Evolutionary conservation across 2,113 vertebrate genomes (phyloP).

Genomic region (Eonycteris spelaea): DNA sequence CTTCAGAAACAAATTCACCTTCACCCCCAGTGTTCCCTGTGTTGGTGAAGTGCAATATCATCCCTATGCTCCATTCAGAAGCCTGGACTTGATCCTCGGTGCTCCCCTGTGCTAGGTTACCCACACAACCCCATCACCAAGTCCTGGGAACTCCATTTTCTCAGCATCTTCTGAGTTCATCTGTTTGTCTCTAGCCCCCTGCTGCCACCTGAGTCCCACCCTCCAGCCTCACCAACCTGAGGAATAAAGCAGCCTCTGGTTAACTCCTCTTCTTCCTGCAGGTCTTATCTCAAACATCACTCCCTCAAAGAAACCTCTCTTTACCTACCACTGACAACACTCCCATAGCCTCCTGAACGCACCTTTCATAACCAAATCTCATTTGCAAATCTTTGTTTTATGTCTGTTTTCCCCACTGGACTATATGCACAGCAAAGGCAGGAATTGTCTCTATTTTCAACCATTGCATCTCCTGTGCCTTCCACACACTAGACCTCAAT

Average conservation of each 20-base stretch:
- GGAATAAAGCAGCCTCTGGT: neutral
- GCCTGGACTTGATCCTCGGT: neutral
- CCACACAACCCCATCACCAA: neutral
- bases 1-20: neutral
- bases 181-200: neutral
- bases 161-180: neutral
- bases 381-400: neutral
- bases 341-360: neutral
- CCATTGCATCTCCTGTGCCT: neutral
- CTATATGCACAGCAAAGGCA: neutral
- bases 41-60: neutral
- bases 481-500: neutral
- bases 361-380: neutral
- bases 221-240: neutral
- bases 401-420: neutral
- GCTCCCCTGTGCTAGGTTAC: neutral
- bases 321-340: neutral
- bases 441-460: neutral
- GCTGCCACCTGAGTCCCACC: neutral
- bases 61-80: neutral
- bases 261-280: neutral
- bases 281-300: neutral
- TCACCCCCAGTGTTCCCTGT: neutral
- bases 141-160: neutral
- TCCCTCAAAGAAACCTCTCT: neutral